Base-by-base conservation (phyloP, 2,888 invertebrate species). In the Mallateleia sp. region DNA sequence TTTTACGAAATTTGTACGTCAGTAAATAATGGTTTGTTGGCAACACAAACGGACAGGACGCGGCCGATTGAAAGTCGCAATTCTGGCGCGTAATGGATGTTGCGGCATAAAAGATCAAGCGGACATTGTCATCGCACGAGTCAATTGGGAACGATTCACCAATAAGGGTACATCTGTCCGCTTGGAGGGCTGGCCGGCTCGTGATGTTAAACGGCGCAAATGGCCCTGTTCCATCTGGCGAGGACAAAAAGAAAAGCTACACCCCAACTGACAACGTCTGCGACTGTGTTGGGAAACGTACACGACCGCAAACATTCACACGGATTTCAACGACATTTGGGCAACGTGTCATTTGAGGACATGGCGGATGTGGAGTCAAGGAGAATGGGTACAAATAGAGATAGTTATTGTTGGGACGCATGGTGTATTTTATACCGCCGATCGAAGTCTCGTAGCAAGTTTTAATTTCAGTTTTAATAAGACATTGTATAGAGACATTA, bases 231-330 rank as follows among this genome's bases (percentile, higher is more conserved):
- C 91, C 93, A 91, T 93, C 92, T 92, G 92, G 88, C 91, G 89
- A 90, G 84, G 87, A 85, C 90, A 75, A 91, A 87, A 93, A 93
- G 93, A 80, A 80, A 71, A 94, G 91, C 91, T 91, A 93, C 92
- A 92, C 79, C 87, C 85, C 89, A 67, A 56, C 75, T 83, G 89
- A 90, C 83, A 67, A 56, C 69, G 60, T 52, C 22, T 8, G 42
- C 54, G 82, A 32, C 28, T 85, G 80, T 78, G 75, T 52, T 45
- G 42, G 78, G 69, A 75, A 78, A 66, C 67, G 66, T 72, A 74
- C 64, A 78, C 54, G 34, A 20, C 11, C 50, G 20, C 47, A 77
- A 81, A 69, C 72, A 56, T 81, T 82, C 79, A 75, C 79, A 87
- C 74, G 67, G 67, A 81, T 72, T 82, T 72, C 32, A 78, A 69